Conservation (phyloP, 2,797 vertebrate species). For the Bucorvus abyssinicus region DNA sequence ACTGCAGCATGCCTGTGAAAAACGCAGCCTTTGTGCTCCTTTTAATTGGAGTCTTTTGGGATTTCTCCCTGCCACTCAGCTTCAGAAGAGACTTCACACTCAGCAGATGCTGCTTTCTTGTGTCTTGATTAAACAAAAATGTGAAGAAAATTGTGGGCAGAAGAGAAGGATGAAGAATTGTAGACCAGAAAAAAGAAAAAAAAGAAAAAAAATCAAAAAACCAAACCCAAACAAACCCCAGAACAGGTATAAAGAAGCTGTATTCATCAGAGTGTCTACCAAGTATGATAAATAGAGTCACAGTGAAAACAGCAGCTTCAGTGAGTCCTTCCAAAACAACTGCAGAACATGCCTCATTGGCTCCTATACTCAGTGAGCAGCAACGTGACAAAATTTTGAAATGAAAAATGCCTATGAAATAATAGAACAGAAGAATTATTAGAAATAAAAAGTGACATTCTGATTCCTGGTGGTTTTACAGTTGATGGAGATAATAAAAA, state of each 20-base stretch:
- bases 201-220: no score
- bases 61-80: background rate
- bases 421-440: background rate
- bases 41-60: background rate
- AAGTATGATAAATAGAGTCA: background rate
- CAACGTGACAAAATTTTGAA: background rate
- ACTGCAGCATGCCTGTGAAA: rapidly evolving
- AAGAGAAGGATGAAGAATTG: background rate
- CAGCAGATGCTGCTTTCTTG: background rate
- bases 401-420: background rate
- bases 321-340: background rate
- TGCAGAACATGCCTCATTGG: background rate
- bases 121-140: background rate
- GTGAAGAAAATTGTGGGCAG: background rate
- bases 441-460: background rate
- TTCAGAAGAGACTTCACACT: background rate
- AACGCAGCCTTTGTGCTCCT: background rate
- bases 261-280: background rate
- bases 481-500: background rate
- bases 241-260: background rate
- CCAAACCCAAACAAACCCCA: background rate
- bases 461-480: background rate
- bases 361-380: background rate
- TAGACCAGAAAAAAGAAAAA: background rate
- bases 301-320: background rate